Base-by-base conservation (phyloP, 2,888 invertebrate species). In the Nemoura dubitans region DNA sequence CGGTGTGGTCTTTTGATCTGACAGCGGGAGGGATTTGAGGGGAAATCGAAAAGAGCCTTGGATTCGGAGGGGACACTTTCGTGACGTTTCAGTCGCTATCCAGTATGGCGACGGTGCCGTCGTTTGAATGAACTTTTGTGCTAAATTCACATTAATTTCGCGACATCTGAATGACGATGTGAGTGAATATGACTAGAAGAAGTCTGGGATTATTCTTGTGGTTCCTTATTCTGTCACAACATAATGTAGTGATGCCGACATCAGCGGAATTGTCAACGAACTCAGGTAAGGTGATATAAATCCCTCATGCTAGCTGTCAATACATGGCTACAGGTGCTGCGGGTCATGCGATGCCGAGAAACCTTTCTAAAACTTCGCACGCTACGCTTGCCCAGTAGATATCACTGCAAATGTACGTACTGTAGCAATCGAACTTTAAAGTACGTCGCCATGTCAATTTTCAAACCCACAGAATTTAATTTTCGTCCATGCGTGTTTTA, bases 171-270 rank as follows among this genome's bases (percentile, higher is more conserved):
- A 78, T 78, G 78, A 78, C 78, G 78, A 78, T 78, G 78, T 78
- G 28, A 78, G 28, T 78, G 78, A 78, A 78, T 78, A 78, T 78
- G 78, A 78, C 78, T 78, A 78, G 78, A 78, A 78, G 27, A 78
- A 78, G 28, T 78, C 26, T 27, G 78, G 26, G 26, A 78, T 25
- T 78, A 28, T 78, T 26, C 28, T 2, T 78, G 78, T 78, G 78
- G 78, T 27, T 78, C 10, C 28, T 78, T 5, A 28, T 78, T 78
- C 28, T 78, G 27, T 26, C 28, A 26, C 28, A 27, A 27, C 28
- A 78, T 26, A 28, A 78, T 78, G 78, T 78, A 26, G 28, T 78
- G 14, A 78, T 78, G 78, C 5, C 27, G 28, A 27, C 26, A 3
- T 25, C 28, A 0, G 78, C 78, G 78, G 78, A 78, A 27, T 27